A percentile compares a stretch with the other conserved stretches of the same genome.
These are phyloP conservation scores for Aradophagus sp. DNA, from an alignment of 1,140 invertebrate genomes.

Conservation along the genomic window DNA sequence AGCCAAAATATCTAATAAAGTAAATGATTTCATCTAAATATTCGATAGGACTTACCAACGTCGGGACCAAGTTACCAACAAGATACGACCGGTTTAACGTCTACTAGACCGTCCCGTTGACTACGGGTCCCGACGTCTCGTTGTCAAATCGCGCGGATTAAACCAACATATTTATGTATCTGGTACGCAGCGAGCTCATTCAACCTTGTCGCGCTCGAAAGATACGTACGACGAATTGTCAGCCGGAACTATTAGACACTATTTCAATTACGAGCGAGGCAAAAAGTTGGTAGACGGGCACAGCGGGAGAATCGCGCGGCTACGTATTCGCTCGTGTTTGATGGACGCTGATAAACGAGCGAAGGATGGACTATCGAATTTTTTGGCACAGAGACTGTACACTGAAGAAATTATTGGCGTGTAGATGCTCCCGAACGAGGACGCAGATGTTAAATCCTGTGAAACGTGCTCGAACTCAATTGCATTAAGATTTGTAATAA, in stretches of 20 bases:
- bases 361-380: constrained; percentile 18
- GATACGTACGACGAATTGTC: constrained; percentile 39
- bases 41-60: too few relatives aligned
- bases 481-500: too few relatives aligned
- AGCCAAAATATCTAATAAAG: too few relatives aligned
- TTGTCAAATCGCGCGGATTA: constrained; percentile 42
- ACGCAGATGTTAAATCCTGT: background rate
- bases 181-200: constrained; percentile 21
- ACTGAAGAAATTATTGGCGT: background rate
- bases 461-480: too few relatives aligned
- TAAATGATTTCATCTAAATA: too few relatives aligned
- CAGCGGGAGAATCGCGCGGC: constrained; percentile 8
- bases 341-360: constrained; percentile 27
- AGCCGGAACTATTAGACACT: constrained; percentile 27
- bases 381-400: constrained; percentile 6
- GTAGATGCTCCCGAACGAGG: background rate
- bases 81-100: constrained; percentile 33
- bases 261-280: constrained; percentile 27
- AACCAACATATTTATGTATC: constrained; percentile 43
- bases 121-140: constrained; percentile 12
- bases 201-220: constrained; percentile 17
- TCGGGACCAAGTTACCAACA: too few relatives aligned
- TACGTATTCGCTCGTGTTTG: constrained; percentile 19
- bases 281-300: constrained; percentile 8
- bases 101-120: constrained; percentile 26